phyloP scores from a whole-genome alignment of 2,797 vertebrate genomes.

The Ceyx erithaca region DNA sequence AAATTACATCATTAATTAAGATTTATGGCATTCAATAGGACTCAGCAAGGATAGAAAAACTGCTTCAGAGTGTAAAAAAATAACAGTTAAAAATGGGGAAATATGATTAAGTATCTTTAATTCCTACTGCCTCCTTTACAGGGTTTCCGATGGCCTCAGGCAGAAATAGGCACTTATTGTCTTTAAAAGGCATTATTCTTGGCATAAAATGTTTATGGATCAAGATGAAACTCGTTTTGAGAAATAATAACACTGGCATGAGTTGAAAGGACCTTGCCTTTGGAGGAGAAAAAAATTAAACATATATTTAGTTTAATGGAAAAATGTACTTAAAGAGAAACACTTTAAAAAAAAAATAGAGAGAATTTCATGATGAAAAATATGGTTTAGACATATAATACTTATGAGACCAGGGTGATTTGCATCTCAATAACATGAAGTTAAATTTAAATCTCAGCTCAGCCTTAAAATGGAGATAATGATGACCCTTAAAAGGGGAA shows the following conservation, averaged over 20 bases:
- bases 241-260: conserved; percentile 75
- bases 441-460: conserved; percentile 54
- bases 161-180: conserved; percentile 80
- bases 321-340: conserved; percentile 55
- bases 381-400: conserved; percentile 41
- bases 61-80: conserved; percentile 72
- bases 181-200: conserved; percentile 80
- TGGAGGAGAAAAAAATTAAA: conserved; percentile 65
- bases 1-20: conserved; percentile 77
- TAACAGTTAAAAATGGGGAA: conserved; percentile 76
- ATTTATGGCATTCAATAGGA: conserved; percentile 72
- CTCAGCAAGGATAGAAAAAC: conserved; percentile 71
- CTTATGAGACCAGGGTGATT: conserved; percentile 26
- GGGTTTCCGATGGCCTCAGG: conserved; percentile 72
- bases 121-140: conserved; percentile 73
- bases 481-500: conserved; percentile 45
- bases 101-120: conserved; percentile 81
- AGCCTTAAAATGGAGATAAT: conserved; percentile 48
- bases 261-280: conserved; percentile 75
- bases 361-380: conserved; percentile 35
- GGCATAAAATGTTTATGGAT: conserved; percentile 82
- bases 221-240: conserved; percentile 78
- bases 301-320: conserved; percentile 52
- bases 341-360: background rate
- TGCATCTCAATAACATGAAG: conserved; percentile 30